Base-by-base conservation (phyloP, 1,140 invertebrate genomes). In the Spodoptera frugiperda region DNA sequence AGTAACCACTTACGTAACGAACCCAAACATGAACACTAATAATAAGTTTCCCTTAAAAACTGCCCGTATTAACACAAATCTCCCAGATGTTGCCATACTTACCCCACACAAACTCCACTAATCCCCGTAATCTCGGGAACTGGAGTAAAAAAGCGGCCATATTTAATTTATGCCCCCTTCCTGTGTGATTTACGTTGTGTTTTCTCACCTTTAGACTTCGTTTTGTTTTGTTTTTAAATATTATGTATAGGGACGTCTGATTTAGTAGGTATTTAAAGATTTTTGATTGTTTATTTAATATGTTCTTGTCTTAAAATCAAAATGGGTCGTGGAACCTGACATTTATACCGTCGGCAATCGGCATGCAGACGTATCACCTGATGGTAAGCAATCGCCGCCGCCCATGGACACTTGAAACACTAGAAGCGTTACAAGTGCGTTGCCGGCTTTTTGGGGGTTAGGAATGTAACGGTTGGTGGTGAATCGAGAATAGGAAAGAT, bases 161-260 rank as follows among this genome's bases (percentile, higher is more conserved):
- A n/a, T 0, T 51, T 70, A 49, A 70, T 70, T 70, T 53, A 70
- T 70, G 9, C 33, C 14, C n/a, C 9, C 48, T 70, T 70, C 65
- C 65, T 70, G 48, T 70, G 48, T 70, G 65, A 70, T 70, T 70
- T 70, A 70, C 48, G 44, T 19, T 55, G 14, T 70, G 65, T 70
- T 70, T 70, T 70, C 65, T 70, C 65, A 70, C 65, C 65, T 70
- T 70, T 70, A 10, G 14, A 53, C 65, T 15, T 14, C 2, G 6
- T 39, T 17, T 19, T 1, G 12, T 55, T 55, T 25, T 14, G 11
- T 30, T 30, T 25, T 12, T 12, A 55, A 55, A 25, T 25, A 25
- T 17, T 4, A 44, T 1, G 11, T 0, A 3, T 21, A 3, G 1
- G 48, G 65, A n/a, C 14, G 12, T 30, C 8, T 25, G 17, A 67